A percentile compares a stretch with the other conserved stretches of the same genome.
These are phyloP conservation scores for Macrosteles quadrilineatus DNA, from an alignment of 1,140 invertebrate species.

Conservation along the genomic window DNA sequence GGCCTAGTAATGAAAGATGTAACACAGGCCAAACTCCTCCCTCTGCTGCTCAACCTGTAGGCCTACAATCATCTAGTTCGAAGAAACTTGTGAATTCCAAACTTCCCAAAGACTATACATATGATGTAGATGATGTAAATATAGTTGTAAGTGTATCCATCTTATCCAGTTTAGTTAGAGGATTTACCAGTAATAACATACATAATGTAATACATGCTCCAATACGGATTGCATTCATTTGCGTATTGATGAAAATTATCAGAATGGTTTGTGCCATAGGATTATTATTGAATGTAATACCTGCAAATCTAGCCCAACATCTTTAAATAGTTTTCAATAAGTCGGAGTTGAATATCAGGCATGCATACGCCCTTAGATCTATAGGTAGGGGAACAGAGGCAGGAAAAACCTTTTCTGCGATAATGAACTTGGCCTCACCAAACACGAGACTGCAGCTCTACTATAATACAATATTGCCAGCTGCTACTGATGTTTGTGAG, in stretches of 20 bases:
- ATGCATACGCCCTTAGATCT: slow-evolving; percentile 23
- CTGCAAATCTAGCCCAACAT: background rate
- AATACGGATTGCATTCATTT: background rate
- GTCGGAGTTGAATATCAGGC: slow-evolving; percentile 21
- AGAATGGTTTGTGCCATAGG: slow-evolving; percentile 6
- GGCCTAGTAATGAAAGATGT: background rate
- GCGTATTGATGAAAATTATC: background rate
- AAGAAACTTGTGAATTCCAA: background rate
- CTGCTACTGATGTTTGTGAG: slow-evolving; percentile 27
- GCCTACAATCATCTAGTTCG: background rate
- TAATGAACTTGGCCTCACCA: slow-evolving; percentile 29
- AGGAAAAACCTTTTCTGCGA: slow-evolving; percentile 30
- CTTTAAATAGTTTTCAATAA: background rate
- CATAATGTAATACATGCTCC: background rate
- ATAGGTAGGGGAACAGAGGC: slow-evolving; percentile 29
- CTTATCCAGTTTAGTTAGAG: background rate
- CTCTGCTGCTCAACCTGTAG: background rate
- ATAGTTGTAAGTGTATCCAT: background rate
- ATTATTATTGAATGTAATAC: background rate
- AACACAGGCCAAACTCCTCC: slow-evolving; percentile 2
- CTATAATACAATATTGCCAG: slow-evolving; percentile 18
- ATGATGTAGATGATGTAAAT: slow-evolving; percentile 2
- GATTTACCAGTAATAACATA: background rate
- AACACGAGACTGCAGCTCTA: slow-evolving; percentile 15
- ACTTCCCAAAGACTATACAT: background rate